These are phyloP conservation scores for Astreopora myriophthalma DNA, from an alignment of 64 coral and sea anemone species.

Conservation along the genomic window DNA sequence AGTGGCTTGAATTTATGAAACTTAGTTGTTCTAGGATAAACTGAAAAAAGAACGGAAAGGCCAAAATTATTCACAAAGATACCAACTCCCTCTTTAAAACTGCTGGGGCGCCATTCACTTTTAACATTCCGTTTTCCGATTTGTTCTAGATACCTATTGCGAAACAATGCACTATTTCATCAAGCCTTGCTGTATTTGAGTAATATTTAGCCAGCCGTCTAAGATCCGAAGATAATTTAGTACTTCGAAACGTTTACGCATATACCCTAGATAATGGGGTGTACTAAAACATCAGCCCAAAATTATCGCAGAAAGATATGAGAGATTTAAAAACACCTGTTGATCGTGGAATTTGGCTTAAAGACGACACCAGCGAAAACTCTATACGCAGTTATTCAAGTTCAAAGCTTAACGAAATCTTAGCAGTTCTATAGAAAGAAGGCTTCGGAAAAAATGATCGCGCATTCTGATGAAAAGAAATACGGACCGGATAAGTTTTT, in stretches of 20 bases:
- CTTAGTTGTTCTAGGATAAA: no score
- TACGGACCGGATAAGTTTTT: neutral
- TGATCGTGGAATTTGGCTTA: conserved; percentile 1
- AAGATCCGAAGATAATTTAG: neutral
- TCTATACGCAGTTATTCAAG: neutral
- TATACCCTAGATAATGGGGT: neutral
- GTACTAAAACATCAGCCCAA: neutral
- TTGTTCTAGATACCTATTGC: neutral
- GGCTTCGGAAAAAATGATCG: no score
- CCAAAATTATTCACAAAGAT: neutral
- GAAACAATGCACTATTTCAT: neutral
- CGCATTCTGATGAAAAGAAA: neutral
- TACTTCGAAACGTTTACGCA: neutral
- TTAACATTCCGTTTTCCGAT: neutral
- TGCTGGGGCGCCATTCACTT: no score
- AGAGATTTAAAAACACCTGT: conserved; percentile 46
- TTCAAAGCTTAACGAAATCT: neutral
- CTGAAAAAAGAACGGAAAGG: neutral
- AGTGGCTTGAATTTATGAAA: no score
- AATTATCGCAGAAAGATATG: neutral
- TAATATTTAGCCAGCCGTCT: neutral
- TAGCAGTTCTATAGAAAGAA: no score
- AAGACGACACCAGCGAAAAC: neutral
- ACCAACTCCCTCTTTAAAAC: neutral
- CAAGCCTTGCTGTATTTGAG: neutral